Percentiles rank a stretch among this genome's conserved stretches.
Conservation (phyloP, 2,797 vertebrate genomes). For the Aythya fuligula region DNA sequence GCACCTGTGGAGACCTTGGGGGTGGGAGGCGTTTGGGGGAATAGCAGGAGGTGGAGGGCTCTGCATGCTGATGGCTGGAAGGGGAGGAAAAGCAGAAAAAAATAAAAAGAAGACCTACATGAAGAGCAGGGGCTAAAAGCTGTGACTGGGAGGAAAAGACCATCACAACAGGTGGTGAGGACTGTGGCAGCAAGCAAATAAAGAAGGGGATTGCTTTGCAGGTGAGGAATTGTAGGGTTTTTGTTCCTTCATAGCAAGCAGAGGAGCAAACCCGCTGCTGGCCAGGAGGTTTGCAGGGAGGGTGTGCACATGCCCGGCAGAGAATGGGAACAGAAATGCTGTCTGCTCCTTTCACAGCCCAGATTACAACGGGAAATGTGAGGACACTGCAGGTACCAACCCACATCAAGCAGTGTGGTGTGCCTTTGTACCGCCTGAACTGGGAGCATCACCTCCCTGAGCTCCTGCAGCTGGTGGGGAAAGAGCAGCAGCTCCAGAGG, state of each 20-base stretch:
- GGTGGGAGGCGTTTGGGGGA: neutral
- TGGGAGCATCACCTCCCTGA: neutral
- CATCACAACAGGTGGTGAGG: neutral
- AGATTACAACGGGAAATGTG: neutral
- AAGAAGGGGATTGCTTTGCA: neutral
- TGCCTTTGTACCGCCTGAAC: neutral
- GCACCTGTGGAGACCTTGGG: neutral
- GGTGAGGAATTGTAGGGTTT: neutral
- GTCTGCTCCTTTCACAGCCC: neutral
- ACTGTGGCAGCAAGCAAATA: neutral
- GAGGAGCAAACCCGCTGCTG: neutral
- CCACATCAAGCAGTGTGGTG: accelerated
- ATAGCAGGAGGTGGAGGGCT: neutral
- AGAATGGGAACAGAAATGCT: neutral
- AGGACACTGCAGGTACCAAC: neutral
- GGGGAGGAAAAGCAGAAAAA: neutral
- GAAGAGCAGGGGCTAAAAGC: neutral
- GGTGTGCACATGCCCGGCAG: neutral
- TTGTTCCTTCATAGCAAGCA: neutral
- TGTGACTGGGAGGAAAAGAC: neutral
- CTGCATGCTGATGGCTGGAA: neutral
- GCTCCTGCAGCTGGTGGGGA: neutral
- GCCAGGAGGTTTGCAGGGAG: neutral
- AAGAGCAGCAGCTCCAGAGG: neutral
- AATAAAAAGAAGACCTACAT: neutral